Percentiles rank a stretch among this genome's conserved stretches.
Conservation (phyloP, 30 jellyfish, hydroid and myxozoan genomes). For the Pelagia noctiluca region DNA sequence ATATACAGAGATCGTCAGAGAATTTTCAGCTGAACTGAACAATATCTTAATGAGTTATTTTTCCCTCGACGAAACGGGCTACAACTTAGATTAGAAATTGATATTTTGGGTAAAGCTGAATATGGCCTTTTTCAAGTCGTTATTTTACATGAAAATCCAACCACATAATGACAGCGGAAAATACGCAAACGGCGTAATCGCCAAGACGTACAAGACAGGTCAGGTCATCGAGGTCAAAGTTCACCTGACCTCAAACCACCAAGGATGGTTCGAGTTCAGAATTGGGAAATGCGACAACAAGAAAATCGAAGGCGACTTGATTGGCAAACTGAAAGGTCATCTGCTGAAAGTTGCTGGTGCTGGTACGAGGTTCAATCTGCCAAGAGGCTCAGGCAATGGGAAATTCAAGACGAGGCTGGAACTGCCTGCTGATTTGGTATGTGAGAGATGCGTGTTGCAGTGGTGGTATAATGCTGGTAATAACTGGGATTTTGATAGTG, state of each 20-base stretch:
- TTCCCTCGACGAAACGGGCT: too few relatives aligned
- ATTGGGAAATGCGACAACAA: slow-evolving; percentile 67
- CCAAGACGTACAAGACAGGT: slow-evolving; percentile 78
- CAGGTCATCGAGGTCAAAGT: slow-evolving; percentile 78
- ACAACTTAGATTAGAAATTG: too few relatives aligned
- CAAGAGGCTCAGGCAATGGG: slow-evolving; percentile 73
- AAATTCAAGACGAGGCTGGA: slow-evolving; percentile 50
- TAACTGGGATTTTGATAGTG: slow-evolving; percentile 89
- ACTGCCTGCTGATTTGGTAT: slow-evolving; percentile 74
- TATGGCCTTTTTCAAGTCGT: too few relatives aligned
- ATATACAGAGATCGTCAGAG: too few relatives aligned
- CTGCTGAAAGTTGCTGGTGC: slow-evolving; percentile 75
- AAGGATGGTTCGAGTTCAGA: slow-evolving; percentile 84
- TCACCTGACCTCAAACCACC: slow-evolving; percentile 78
- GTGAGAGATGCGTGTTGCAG: slow-evolving; percentile 87
- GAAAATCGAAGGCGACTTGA: slow-evolving; percentile 60
- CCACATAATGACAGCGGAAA: slow-evolving; percentile 78
- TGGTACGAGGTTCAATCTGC: slow-evolving; percentile 76
- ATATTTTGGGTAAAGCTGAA: too few relatives aligned
- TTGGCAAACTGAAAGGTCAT: slow-evolving; percentile 70
- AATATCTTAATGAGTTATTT: too few relatives aligned
- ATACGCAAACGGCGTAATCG: slow-evolving; percentile 80
- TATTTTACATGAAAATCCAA: slow-evolving; percentile 63
- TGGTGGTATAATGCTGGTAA: slow-evolving; percentile 94
- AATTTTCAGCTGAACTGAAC: too few relatives aligned